Conservation (phyloP, 1,140 invertebrate genomes). For the Drosophila novamexicana region DNA sequence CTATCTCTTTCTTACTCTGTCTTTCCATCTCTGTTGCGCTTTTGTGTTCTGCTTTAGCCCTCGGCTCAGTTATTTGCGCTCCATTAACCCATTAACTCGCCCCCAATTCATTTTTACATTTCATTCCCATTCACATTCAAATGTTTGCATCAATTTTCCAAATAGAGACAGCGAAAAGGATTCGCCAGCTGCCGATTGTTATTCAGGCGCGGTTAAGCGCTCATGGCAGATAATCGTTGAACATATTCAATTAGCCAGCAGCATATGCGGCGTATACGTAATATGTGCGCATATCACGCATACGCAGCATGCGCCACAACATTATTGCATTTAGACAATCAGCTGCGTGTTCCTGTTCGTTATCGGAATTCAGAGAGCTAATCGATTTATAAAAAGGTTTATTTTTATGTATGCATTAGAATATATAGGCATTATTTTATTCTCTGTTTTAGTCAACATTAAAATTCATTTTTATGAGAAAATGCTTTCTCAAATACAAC, state of each 20-base stretch:
- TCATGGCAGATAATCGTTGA: constrained; percentile 11
- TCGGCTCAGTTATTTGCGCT: constrained; percentile 67
- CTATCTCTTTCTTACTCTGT: constrained; percentile 20
- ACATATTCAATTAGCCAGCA: constrained; percentile 3
- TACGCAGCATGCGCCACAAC: not conserved
- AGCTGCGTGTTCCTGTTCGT: not conserved
- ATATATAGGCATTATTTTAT: not conserved
- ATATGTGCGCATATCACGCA: constrained; percentile 13
- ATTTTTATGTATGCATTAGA: not conserved
- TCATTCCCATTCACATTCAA: constrained; percentile 55
- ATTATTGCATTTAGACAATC: not conserved
- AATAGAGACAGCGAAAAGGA: constrained; percentile 13
- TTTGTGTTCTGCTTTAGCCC: constrained; percentile 55
- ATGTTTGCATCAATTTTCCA: constrained; percentile 56
- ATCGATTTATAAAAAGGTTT: not conserved
- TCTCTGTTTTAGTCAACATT: too few species aligned
- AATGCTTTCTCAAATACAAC: too few species aligned
- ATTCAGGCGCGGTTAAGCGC: not conserved
- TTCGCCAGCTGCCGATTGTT: constrained; percentile 4
- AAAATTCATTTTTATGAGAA: too few species aligned
- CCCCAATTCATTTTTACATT: constrained; percentile 38
- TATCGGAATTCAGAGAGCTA: not conserved
- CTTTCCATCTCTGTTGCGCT: constrained; percentile 26
- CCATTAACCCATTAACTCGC: constrained; percentile 67
- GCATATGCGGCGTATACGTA: constrained; percentile 21